These are phyloP conservation scores for Romanomermis culicivorax DNA, from an alignment of 2,888 invertebrate genomes.

Conservation along the genomic window DNA sequence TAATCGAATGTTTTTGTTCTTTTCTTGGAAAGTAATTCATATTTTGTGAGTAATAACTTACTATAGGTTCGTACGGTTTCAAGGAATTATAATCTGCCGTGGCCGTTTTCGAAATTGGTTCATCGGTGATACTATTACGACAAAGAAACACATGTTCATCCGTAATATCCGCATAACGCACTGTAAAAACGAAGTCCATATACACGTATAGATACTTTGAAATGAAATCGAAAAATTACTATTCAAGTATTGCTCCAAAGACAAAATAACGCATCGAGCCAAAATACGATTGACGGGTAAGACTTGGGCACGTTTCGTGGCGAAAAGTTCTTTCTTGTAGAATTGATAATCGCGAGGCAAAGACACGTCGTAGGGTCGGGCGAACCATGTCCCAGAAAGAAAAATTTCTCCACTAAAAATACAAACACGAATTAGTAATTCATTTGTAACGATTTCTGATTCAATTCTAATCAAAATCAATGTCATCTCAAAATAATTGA, in stretches of 20 bases:
- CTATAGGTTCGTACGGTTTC: no score
- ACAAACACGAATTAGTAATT: not conserved
- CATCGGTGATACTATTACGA: no score
- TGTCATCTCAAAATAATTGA: not conserved
- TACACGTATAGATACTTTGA: no score
- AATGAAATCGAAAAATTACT: slow-evolving; percentile 47
- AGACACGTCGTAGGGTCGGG: slow-evolving; percentile 64
- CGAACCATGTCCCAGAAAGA: slow-evolving; percentile 80
- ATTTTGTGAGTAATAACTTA: no score
- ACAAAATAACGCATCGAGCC: slow-evolving; percentile 70
- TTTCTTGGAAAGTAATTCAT: no score
- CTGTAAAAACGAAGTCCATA: no score
- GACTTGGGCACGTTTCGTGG: slow-evolving; percentile 54
- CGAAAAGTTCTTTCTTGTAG: slow-evolving; percentile 75
- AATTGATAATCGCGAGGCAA: slow-evolving; percentile 43
- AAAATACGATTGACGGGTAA: slow-evolving; percentile 72
- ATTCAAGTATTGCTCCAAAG: slow-evolving; percentile 66
- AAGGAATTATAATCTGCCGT: no score
- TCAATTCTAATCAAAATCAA: not conserved
- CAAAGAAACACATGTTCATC: no score
- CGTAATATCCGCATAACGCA: no score
- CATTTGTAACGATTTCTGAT: not conserved
- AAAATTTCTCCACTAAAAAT: slow-evolving; percentile 54
- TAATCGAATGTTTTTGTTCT: no score
- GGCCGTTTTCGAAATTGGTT: no score